These are phyloP conservation scores for Cetoscarus ocellatus DNA, from an alignment of 2,797 vertebrate genomes.

Conservation along the genomic window DNA sequence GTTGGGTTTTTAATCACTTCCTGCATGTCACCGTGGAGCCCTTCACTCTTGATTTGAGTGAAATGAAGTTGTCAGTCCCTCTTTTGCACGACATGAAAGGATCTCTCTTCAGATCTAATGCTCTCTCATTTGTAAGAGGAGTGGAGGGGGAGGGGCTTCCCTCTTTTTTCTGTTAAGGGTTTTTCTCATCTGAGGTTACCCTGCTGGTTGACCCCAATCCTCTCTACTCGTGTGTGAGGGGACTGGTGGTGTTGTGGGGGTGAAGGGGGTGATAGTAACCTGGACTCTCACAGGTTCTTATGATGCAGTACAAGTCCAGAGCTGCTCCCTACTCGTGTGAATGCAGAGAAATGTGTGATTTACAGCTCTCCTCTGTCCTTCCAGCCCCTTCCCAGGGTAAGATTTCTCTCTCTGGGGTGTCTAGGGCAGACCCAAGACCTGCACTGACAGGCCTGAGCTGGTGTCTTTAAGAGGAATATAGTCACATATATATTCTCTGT, in stretches of 20 bases:
- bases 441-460: not conserved
- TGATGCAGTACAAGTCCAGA: slow-evolving; percentile 68
- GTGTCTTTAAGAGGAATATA: slow-evolving; percentile 7
- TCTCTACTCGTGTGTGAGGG: slow-evolving; percentile 44
- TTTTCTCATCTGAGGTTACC: slow-evolving; percentile 58
- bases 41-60: slow-evolving; percentile 3
- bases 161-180: slow-evolving; percentile 60
- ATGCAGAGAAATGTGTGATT: slow-evolving; percentile 55
- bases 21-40: slow-evolving; percentile 1
- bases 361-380: slow-evolving; percentile 51
- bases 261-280: slow-evolving; percentile 25
- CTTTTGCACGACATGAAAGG: slow-evolving; percentile 59
- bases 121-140: slow-evolving; percentile 54
- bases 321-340: slow-evolving; percentile 54
- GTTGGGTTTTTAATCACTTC: slow-evolving; percentile 58
- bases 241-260: slow-evolving; percentile 11
- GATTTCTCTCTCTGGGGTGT: slow-evolving; percentile 57
- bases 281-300: slow-evolving; percentile 52
- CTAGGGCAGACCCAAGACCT: slow-evolving; percentile 40
- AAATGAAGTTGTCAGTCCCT: slow-evolving; percentile 43
- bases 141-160: slow-evolving; percentile 17
- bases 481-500: not conserved
- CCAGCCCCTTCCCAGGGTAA: slow-evolving; percentile 40
- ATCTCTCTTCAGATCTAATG: slow-evolving; percentile 48
- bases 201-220: slow-evolving; percentile 70